Percentiles rank a stretch among this genome's conserved stretches.
Conservation (phyloP, 2,113 vertebrate genomes). For the Dipodomys spectabilis region DNA sequence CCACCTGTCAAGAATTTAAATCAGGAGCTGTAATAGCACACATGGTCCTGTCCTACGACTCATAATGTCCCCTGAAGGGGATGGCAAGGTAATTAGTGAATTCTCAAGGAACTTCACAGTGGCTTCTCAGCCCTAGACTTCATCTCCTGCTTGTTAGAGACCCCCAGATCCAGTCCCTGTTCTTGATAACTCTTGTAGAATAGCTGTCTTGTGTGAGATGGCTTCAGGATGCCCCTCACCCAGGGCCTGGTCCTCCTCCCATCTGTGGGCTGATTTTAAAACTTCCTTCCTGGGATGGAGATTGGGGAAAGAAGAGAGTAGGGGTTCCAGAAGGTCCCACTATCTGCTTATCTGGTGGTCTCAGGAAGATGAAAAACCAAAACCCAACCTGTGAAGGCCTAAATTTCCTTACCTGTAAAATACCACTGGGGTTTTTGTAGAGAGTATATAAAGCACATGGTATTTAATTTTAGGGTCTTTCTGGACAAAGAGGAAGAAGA, state of each 20-base stretch:
- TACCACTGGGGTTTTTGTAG: slow-evolving; percentile 2
- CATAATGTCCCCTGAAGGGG: not conserved
- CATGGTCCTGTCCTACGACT: not conserved
- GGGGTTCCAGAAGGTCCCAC: too few relatives aligned
- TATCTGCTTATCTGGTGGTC: not conserved
- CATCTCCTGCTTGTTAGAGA: not conserved
- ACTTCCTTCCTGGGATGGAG: not conserved
- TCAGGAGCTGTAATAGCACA: not conserved
- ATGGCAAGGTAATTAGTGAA: not conserved
- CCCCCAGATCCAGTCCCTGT: not conserved
- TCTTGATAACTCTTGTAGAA: not conserved
- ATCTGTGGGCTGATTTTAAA: not conserved
- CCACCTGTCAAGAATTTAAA: not conserved
- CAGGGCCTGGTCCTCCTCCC: accelerated
- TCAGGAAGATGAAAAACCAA: not conserved
- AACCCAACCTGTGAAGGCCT: not conserved
- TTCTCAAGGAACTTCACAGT: not conserved
- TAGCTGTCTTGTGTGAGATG: not conserved
- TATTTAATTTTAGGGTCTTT: not conserved
- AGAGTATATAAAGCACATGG: not conserved
- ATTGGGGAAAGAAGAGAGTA: not conserved
- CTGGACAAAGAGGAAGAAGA: not conserved
- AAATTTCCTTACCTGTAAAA: slow-evolving; percentile 5
- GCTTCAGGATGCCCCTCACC: not conserved
- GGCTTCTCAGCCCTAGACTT: not conserved